Conservation (phyloP, 2,113 vertebrate species). For the Phalacrocorax pelagicus region DNA sequence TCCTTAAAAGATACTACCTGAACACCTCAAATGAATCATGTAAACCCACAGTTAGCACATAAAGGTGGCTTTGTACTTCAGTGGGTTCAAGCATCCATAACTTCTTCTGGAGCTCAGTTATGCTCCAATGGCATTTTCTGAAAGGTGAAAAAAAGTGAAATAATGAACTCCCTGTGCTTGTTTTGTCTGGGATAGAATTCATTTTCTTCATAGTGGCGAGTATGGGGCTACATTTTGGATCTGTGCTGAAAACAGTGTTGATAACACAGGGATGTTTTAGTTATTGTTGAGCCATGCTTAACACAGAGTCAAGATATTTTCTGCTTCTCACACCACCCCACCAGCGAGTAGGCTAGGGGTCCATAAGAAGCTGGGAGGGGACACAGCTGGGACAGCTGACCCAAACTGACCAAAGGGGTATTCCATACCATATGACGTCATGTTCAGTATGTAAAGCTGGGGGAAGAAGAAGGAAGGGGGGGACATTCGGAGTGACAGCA, state of each 20-base stretch:
- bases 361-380: neutral
- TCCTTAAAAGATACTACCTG: neutral
- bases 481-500: fast-evolving
- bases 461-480: neutral
- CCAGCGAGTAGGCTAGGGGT: fast-evolving
- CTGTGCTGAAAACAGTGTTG: neutral
- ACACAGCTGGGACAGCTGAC: neutral
- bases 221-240: neutral
- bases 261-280: neutral
- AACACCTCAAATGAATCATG: neutral
- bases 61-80: neutral
- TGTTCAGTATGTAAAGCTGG: neutral
- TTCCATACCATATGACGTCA: too few species aligned
- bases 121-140: neutral
- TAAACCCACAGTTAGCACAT: neutral
- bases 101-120: neutral
- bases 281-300: neutral
- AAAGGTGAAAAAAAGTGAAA: neutral
- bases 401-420: neutral
- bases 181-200: neutral
- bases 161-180: neutral
- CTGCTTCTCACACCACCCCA: neutral
- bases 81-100: neutral
- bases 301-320: neutral
- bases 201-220: neutral